A percentile compares a stretch with the other conserved stretches of the same genome.
Conservation (phyloP, 2,113 vertebrate genomes). For the Entelurus aequoreus region DNA sequence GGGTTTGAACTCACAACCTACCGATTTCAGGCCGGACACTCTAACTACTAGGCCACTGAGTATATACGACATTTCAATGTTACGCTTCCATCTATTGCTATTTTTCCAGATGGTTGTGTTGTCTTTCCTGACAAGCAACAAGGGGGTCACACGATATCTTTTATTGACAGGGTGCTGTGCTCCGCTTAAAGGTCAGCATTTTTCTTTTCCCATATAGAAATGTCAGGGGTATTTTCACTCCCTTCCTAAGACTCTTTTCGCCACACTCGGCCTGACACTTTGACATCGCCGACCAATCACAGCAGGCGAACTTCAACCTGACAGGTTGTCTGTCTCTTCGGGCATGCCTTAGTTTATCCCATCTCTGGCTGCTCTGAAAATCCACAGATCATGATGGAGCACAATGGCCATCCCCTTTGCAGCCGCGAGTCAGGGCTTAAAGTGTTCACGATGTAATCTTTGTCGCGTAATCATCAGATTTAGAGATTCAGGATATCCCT, state of each 20-base stretch:
- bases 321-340: slow-evolving; percentile 42
- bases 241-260: slow-evolving; percentile 2
- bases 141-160: not conserved
- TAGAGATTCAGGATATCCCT: slow-evolving; percentile 40
- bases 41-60: too few relatives aligned
- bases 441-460: slow-evolving; percentile 59
- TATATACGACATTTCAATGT: not conserved
- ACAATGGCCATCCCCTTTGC: slow-evolving; percentile 51
- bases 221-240: slow-evolving; percentile 23
- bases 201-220: slow-evolving; percentile 20
- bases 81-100: not conserved
- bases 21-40: too few relatives aligned
- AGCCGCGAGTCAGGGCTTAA: slow-evolving; percentile 41
- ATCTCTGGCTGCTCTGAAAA: slow-evolving; percentile 41
- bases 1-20: too few relatives aligned
- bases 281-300: slow-evolving; percentile 16
- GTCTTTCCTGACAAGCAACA: not conserved
- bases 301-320: slow-evolving; percentile 20
- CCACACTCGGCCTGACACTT: slow-evolving; percentile 23
- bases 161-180: slow-evolving; percentile 11
- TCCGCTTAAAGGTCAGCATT: slow-evolving; percentile 7
- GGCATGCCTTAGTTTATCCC: slow-evolving; percentile 43
- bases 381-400: slow-evolving; percentile 59
- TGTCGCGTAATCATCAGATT: slow-evolving; percentile 63
- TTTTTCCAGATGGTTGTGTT: not conserved